Evolutionary conservation across 2,797 vertebrate species (phyloP), one percentile per base, ranked within the genome.

Genomic region (Acrossocheilus wenchowensis): DNA sequence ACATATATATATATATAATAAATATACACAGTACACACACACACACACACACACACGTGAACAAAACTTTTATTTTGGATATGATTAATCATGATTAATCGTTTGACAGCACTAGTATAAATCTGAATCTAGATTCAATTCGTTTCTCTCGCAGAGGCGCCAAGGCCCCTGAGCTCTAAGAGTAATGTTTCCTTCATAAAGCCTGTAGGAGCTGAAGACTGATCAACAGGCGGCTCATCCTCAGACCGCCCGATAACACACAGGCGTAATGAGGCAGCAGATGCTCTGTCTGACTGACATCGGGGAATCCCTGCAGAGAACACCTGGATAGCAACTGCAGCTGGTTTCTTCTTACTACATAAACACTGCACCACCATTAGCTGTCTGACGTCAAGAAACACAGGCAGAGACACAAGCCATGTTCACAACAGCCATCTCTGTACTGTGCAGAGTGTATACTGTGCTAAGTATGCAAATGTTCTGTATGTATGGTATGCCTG

Each of bases 251-350:
- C 1, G 69, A 74, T 73, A 81, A 87, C 75, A 86, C 62, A 71
- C 43, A 43, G 45, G 81, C 26, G 34, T 78, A 83, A 45, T 81
- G 69, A 79, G 84, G 89, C 64, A 84, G 87, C 92, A 92, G 92
- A 91, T 92, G 91, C 81, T 82, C 86, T 86, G 87, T 92, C 90
- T 90, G 91, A 92, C 88, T 90, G 91, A 88, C 88, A 85, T 85
- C 88, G 34, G 62, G 83, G 77, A 91, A 86, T 92, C 91, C 90
- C 87, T 8, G 17, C 86, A 89, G 91, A 92, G 90, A 93, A 93
- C 92, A 92, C 89, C 92, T 94, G 92, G 90, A 87, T 85, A 52
- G 82, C 82, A 73, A 89, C 87, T 85, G 87, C 91, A 90, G 91
- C 89, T 88, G 60, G 85, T 86, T 74, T 83, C 17, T 50, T 64